These are phyloP conservation scores for Volucella inanis DNA, from an alignment of 2,888 invertebrate genomes.

Conservation along the genomic window DNA sequence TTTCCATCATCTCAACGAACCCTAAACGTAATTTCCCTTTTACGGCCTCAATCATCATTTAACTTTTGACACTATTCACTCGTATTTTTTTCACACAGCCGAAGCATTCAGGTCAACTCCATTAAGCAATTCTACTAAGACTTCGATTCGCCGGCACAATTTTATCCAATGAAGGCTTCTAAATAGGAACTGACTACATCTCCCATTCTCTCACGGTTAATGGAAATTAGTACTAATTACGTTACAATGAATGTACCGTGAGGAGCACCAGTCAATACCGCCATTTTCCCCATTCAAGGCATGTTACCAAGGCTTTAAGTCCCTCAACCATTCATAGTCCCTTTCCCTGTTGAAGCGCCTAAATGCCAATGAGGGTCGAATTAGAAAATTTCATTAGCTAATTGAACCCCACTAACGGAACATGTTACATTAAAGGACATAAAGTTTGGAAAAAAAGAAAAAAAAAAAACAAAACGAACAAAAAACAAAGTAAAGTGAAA, in stretches of 20 bases:
- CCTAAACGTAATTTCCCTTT: conserved; percentile 40
- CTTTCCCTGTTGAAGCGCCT: conserved; percentile 44
- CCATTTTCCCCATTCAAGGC: conserved; percentile 1
- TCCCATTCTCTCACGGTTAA: conserved; percentile 23
- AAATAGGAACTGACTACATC: conserved; percentile 42
- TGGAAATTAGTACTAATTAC: conserved; percentile 67
- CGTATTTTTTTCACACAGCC: conserved; percentile 22
- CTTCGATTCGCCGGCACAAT: conserved; percentile 43
- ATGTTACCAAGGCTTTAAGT: conserved; percentile 45
- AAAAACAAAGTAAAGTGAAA: conserved; percentile 36
- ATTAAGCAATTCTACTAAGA: conserved; percentile 14
- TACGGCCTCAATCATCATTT: conserved; percentile 49
- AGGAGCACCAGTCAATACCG: conserved; percentile 25
- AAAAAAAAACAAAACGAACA: neutral
- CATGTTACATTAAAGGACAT: conserved; percentile 59
- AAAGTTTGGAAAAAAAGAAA: neutral
- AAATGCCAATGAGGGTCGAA: conserved; percentile 65
- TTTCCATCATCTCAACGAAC: conserved; percentile 32
- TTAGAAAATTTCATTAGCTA: conserved; percentile 68
- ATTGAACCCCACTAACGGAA: conserved; percentile 40
- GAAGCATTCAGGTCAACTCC: conserved; percentile 45
- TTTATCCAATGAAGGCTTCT: conserved; percentile 47
- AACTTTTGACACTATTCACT: conserved; percentile 53
- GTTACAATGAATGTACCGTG: conserved; percentile 50
- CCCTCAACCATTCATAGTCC: conserved; percentile 8